Conservation (phyloP, 2,797 vertebrate genomes). For the Botia kubotai region DNA sequence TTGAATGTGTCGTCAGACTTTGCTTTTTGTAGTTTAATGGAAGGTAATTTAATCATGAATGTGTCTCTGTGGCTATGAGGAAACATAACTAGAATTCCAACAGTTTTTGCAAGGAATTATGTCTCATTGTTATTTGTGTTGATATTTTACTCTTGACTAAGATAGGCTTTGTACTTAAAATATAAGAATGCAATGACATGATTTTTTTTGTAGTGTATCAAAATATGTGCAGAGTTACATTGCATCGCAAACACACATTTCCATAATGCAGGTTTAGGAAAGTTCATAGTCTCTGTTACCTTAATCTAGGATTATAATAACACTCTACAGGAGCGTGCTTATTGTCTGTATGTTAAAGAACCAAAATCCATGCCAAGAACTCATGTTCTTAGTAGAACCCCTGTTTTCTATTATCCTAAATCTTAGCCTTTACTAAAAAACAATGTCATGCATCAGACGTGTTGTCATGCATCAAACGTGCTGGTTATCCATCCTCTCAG, state of each 20-base stretch:
- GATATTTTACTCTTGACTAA: neutral
- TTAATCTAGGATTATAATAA: neutral
- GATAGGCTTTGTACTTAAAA: conserved; percentile 15
- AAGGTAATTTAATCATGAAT: neutral
- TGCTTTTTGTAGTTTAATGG: neutral
- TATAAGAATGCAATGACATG: neutral
- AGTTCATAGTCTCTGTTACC: neutral
- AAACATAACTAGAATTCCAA: neutral
- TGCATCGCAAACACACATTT: neutral
- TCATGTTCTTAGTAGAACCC: conserved; percentile 36
- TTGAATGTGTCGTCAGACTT: conserved; percentile 2
- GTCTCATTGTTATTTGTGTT: too few species aligned
- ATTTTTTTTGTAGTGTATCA: conserved; percentile 7
- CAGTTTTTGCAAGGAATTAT: conserved; percentile 5
- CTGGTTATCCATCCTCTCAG: conserved; percentile 50
- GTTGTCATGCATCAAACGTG: conserved; percentile 56
- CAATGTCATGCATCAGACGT: conserved; percentile 55
- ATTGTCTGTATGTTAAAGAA: conserved; percentile 26
- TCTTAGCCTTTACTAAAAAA: conserved; percentile 56
- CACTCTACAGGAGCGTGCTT: neutral
- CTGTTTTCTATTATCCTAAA: conserved; percentile 48
- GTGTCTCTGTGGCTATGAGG: neutral
- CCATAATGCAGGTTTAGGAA: neutral
- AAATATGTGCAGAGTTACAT: neutral
- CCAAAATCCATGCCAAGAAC: conserved; percentile 37